These are phyloP conservation scores for Indicator maculatus DNA, from an alignment of 2,113 vertebrate genomes.

Conservation along the genomic window DNA sequence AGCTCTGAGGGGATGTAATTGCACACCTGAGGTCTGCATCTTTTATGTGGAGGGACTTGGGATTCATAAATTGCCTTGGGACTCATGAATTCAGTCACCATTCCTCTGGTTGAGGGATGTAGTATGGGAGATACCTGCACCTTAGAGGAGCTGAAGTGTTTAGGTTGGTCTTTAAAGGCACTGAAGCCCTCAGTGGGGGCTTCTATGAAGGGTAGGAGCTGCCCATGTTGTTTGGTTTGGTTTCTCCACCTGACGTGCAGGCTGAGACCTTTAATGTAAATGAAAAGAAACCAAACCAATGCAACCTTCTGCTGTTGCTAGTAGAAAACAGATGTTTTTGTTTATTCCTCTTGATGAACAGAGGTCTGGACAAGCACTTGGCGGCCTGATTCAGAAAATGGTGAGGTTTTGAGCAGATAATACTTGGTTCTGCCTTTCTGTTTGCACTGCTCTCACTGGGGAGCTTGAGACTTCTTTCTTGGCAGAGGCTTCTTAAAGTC, in stretches of 20 bases:
- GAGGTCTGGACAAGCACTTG: neutral
- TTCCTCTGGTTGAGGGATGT: neutral
- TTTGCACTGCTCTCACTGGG: neutral
- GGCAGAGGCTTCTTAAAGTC: neutral
- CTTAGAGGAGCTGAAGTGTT: neutral
- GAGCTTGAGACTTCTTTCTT: neutral
- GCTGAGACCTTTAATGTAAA: neutral
- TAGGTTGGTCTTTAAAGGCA: neutral
- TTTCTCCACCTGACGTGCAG: neutral
- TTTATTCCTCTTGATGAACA: neutral
- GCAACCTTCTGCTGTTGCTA: neutral
- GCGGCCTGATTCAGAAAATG: neutral
- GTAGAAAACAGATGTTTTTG: neutral
- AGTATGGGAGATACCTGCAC: neutral
- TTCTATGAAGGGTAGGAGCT: neutral
- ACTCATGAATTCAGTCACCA: neutral
- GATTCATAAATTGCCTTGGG: neutral
- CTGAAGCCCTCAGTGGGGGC: neutral
- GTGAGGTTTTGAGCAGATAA: fast-evolving
- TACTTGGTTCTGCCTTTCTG: neutral
- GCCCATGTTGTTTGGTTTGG: neutral
- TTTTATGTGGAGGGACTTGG: neutral
- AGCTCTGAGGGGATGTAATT: neutral
- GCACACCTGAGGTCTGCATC: neutral
- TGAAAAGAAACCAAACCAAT: neutral